phyloP scores from a whole-genome alignment of 2,888 invertebrate genomes.

The Yponomeuta sedellus region DNA sequence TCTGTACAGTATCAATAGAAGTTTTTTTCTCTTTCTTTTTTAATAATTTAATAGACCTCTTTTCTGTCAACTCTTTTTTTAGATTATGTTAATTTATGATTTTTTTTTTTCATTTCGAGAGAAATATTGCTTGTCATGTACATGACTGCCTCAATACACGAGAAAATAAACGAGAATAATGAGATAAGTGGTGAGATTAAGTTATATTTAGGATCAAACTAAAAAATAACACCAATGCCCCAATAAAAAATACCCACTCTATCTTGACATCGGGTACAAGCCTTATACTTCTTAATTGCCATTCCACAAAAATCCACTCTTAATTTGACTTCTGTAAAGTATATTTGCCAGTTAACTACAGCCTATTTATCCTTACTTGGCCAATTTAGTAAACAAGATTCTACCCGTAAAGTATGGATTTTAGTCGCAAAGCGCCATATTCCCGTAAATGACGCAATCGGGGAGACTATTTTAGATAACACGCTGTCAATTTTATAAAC shows the following conservation, averaged over 20 bases:
- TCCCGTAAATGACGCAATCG: too few relatives aligned
- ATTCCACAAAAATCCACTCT: background rate
- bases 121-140: background rate
- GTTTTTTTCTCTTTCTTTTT: conserved; percentile 16
- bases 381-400: too few relatives aligned
- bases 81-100: background rate
- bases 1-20: conserved; percentile 50
- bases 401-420: too few relatives aligned
- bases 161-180: background rate
- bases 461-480: too few relatives aligned
- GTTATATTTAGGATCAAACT: background rate
- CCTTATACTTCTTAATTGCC: too few relatives aligned
- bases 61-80: background rate
- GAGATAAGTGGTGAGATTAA: conserved; percentile 10
- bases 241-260: background rate
- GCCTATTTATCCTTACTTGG: too few relatives aligned
- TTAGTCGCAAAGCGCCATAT: too few relatives aligned
- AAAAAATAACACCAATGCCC: background rate
- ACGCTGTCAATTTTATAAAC: too few relatives aligned
- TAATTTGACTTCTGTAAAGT: background rate
- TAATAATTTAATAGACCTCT: conserved; percentile 12
- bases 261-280: background rate
- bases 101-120: background rate
- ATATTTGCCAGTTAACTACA: background rate
- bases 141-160: background rate